Conservation (phyloP, 2,888 invertebrate genomes). For the Hypsopygia costalis region DNA sequence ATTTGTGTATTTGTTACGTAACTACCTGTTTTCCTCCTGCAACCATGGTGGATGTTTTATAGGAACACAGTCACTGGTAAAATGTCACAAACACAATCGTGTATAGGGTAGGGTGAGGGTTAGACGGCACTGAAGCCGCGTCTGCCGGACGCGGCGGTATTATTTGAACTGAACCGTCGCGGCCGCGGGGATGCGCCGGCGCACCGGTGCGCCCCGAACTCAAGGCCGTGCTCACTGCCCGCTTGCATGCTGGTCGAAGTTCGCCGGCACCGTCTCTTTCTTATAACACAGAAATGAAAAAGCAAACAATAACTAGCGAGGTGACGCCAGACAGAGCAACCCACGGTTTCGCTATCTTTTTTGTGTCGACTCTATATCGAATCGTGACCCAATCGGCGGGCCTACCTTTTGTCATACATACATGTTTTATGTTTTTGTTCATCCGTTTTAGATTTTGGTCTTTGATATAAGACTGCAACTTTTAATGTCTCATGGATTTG, state of each 20-base stretch:
- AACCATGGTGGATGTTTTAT: slow-evolving; percentile 61
- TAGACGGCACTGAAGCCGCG: slow-evolving; percentile 61
- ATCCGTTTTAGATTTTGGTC: too few relatives aligned
- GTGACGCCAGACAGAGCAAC: slow-evolving; percentile 7
- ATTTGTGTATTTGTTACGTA: slow-evolving; percentile 24
- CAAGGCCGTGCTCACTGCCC: slow-evolving; percentile 36
- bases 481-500: too few relatives aligned
- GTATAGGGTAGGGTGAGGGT: slow-evolving; percentile 26
- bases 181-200: slow-evolving; percentile 32
- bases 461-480: too few relatives aligned
- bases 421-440: neutral
- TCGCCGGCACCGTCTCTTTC: slow-evolving; percentile 7
- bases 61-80: slow-evolving; percentile 53
- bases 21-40: slow-evolving; percentile 78
- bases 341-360: slow-evolving; percentile 42
- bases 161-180: slow-evolving; percentile 68
- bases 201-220: slow-evolving; percentile 24
- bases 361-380: slow-evolving; percentile 36
- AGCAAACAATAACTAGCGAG: neutral
- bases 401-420: too few relatives aligned
- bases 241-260: slow-evolving; percentile 9
- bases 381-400: slow-evolving; percentile 43
- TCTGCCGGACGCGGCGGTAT: slow-evolving; percentile 74
- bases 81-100: slow-evolving; percentile 50
- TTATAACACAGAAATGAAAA: neutral